Evolutionary conservation across 2,888 invertebrate species (phyloP), one percentile per base, ranked within the genome.

Genomic region (Itoplectis maculator): DNA sequence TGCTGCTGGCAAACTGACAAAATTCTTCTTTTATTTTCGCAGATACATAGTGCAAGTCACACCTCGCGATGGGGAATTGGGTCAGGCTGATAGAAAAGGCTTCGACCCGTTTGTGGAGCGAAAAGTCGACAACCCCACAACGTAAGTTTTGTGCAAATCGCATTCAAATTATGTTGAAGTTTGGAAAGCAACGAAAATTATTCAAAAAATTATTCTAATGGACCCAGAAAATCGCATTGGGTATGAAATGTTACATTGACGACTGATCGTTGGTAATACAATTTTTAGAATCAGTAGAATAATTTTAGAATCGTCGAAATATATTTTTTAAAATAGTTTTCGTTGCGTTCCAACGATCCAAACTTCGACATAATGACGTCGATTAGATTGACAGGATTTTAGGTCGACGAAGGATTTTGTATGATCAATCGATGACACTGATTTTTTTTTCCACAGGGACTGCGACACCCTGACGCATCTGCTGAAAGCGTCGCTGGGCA

Each of bases 401-500:
- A 20, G 15, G 29, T 29, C 29, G 29, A 29, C 3, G 29, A 29
- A 5, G 29, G 5, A 29, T 5, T 18, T 49, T 18, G 6, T 18
- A 4, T 15, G 8, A 8, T 37, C 20, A 45, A 18, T 69, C 37
- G 8, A 37, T 3, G n/a, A 59, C 11, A n/a, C n/a, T 18, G 4
- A 68, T n/a, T 70, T 78, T 54, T 15, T 4, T 65, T 82, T 85
- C 93, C 94, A n/a, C 93, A 98, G 98, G 85, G 97, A 98, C 93
- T 95, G 95, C 93, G 97, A 98, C 92, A 98, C 98, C 0, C 94
- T 99, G 87, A 98, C 98, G 87, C 98, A 99, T 94, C 94, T 99
- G 85, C 94, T 99, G 88, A 99, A 99, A 93, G 99, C 98, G 6
- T 98, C 98, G 45, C 95, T 99, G 78, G 99, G 99, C 35, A 99